These are phyloP conservation scores for Sinella curviseta DNA, from an alignment of 1,140 invertebrate genomes.

Conservation along the genomic window DNA sequence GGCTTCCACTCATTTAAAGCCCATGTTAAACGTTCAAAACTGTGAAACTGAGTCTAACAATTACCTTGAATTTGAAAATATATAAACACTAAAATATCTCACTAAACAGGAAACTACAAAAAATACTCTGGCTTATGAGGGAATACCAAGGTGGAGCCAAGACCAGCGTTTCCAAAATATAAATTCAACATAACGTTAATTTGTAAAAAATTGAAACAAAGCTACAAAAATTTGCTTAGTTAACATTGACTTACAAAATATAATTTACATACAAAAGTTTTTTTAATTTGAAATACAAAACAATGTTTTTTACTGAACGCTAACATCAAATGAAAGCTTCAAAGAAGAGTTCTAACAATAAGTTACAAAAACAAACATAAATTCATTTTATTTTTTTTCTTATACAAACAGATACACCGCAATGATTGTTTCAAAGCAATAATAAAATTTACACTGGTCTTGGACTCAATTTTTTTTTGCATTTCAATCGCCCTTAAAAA, in stretches of 20 bases:
- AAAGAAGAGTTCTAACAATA: neutral
- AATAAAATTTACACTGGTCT: slow-evolving; percentile 44
- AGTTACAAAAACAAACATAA: neutral
- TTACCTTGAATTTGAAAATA: too few relatives aligned
- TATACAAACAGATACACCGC: neutral
- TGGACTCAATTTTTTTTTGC: slow-evolving; percentile 44
- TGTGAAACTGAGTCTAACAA: too few relatives aligned
- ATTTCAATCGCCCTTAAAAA: slow-evolving; percentile 50
- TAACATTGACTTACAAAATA: neutral
- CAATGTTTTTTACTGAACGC: neutral
- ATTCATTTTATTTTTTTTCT: neutral
- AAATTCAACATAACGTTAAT: neutral
- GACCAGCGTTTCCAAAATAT: slow-evolving; percentile 48
- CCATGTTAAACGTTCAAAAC: too few relatives aligned
- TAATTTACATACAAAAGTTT: neutral
- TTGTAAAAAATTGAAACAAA: neutral
- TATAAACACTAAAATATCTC: too few relatives aligned
- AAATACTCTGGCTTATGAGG: slow-evolving; percentile 21
- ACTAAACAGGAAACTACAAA: too few relatives aligned
- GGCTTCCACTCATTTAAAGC: slow-evolving; percentile 26
- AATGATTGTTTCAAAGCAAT: neutral
- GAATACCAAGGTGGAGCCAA: slow-evolving; percentile 42
- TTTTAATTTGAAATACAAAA: neutral
- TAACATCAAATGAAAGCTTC: slow-evolving; percentile 9
- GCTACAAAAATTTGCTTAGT: neutral